These are phyloP conservation scores for Helostoma temminkii DNA, from an alignment of 2,797 vertebrate genomes.

Conservation along the genomic window DNA sequence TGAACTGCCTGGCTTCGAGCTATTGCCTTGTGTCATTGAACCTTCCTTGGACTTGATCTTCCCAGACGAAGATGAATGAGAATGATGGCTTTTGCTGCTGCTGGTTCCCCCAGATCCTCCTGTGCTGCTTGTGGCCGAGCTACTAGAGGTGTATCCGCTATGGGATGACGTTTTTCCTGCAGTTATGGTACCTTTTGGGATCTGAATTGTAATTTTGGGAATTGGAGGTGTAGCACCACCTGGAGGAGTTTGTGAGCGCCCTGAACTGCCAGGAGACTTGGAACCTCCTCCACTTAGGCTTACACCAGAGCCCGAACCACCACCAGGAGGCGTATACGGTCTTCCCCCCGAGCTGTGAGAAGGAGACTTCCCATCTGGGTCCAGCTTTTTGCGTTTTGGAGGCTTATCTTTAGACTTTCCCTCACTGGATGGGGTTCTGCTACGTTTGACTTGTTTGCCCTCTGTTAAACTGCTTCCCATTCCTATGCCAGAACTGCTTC, in stretches of 20 bases:
- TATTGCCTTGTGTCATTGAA: conserved; percentile 86
- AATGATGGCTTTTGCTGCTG: conserved; percentile 96
- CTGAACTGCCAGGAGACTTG: conserved; percentile 96
- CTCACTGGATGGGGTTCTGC: conserved; percentile 95
- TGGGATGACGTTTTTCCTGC: conserved; percentile 95
- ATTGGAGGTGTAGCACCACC: conserved; percentile 96
- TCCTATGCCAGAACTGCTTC: conserved; percentile 84
- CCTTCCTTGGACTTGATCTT: conserved; percentile 97
- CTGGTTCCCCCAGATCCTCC: conserved; percentile 76
- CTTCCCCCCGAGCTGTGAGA: conserved; percentile 94
- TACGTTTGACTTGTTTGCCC: conserved; percentile 94
- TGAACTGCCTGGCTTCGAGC: conserved; percentile 89
- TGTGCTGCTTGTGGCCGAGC: conserved; percentile 84
- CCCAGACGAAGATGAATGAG: conserved; percentile 95
- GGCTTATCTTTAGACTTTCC: conserved; percentile 98
- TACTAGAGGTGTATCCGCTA: conserved; percentile 92
- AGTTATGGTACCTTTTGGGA: conserved; percentile 94
- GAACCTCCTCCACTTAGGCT: conserved; percentile 94
- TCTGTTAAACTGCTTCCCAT: conserved; percentile 85
- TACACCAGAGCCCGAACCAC: conserved; percentile 88
- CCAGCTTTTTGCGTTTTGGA: conserved; percentile 94
- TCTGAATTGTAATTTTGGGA: conserved; percentile 99
- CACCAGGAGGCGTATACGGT: conserved; percentile 96
- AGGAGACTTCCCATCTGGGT: conserved; percentile 95
- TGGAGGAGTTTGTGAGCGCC: conserved; percentile 95